These are phyloP conservation scores for Alloplasta piceator DNA, from an alignment of 2,888 invertebrate species.

Conservation along the genomic window DNA sequence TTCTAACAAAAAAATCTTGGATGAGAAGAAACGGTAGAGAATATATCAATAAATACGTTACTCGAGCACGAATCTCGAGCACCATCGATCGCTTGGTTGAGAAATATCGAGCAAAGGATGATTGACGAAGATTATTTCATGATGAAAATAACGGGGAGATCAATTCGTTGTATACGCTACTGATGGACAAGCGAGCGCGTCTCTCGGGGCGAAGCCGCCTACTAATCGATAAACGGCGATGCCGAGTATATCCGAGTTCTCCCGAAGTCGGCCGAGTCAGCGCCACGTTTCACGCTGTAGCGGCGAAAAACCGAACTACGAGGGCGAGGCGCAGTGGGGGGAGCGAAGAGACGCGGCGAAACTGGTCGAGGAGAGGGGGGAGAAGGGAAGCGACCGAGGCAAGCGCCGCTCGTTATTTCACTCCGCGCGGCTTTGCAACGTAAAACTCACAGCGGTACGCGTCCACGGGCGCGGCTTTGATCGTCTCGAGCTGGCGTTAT, in stretches of 20 bases:
- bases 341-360: conserved; percentile 31
- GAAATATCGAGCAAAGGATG: too few species aligned
- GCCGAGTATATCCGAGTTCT: conserved; percentile 24
- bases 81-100: too few species aligned
- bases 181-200: conserved; percentile 55
- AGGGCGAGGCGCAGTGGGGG: conserved; percentile 23
- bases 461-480: conserved; percentile 80
- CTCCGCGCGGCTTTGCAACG: conserved; percentile 72
- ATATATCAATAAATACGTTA: too few species aligned
- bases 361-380: conserved; percentile 53
- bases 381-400: conserved; percentile 33
- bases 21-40: too few species aligned
- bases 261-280: conserved; percentile 13
- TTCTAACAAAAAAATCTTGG: too few species aligned
- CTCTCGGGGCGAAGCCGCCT: conserved; percentile 50
- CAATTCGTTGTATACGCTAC: conserved; percentile 1
- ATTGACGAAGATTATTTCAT: too few species aligned
- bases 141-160: conserved; percentile 1
- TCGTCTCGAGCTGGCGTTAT: conserved; percentile 78
- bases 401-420: conserved; percentile 45
- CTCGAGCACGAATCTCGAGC: too few species aligned
- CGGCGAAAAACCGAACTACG: too few species aligned
- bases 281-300: too few species aligned
- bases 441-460: conserved; percentile 73
- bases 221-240: conserved; percentile 63